Evolutionary conservation across 2,888 invertebrate species (phyloP).

Genomic region (Drosophila kanekoi): DNA sequence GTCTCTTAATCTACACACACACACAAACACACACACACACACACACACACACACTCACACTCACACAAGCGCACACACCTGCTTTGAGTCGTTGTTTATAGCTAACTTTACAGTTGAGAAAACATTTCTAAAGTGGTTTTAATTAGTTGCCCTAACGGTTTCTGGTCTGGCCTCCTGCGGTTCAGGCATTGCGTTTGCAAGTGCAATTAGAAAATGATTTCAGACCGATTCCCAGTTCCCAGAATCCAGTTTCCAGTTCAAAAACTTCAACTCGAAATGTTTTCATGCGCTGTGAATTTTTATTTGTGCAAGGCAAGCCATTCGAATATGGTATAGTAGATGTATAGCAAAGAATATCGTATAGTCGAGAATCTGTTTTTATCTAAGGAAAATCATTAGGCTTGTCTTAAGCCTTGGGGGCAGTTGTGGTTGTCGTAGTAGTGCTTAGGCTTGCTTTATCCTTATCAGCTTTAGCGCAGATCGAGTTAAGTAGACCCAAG

Average conservation of each 20-base stretch:
- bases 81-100: constrained; percentile 69
- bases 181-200: constrained; percentile 25
- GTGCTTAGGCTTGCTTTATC: background rate
- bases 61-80: constrained; percentile 8
- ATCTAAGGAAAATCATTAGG: background rate
- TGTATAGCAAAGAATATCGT: background rate
- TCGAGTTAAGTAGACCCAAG: fast-evolving
- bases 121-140: constrained; percentile 78
- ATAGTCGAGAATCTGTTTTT: background rate
- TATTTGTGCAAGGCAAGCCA: constrained; percentile 16
- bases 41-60: no score
- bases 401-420: background rate
- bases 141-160: constrained; percentile 71
- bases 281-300: constrained; percentile 2
- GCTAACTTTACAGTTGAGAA: constrained; percentile 82
- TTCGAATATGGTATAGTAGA: background rate
- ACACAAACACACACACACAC: constrained; percentile 5
- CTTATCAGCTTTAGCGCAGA: fast-evolving
- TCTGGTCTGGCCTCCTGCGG: constrained; percentile 38
- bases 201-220: constrained; percentile 34
- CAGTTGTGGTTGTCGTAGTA: background rate
- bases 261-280: constrained; percentile 2
- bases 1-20: constrained; percentile 57
- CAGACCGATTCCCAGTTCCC: constrained; percentile 17
- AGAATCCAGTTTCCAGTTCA: background rate